Base-by-base conservation (phyloP, 2,888 invertebrate species). In the Hyposoter dolosus region DNA sequence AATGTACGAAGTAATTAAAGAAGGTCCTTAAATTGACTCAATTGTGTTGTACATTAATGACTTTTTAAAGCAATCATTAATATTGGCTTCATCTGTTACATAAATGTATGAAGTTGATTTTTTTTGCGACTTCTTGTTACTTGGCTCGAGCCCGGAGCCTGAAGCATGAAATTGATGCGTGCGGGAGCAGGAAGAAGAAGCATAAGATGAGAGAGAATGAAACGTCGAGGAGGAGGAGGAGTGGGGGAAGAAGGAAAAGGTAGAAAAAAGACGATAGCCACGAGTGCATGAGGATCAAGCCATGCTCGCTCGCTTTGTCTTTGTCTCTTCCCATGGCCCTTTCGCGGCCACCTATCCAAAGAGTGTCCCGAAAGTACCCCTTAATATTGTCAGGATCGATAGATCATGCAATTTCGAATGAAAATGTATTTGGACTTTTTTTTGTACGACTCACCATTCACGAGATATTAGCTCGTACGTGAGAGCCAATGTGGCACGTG, bases 51-150 rank as follows among this genome's bases (percentile, higher is more conserved):
- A 71, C 68, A 79, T 85, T 88, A 84, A 88, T 88, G 86, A 89
- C 84, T 82, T 88, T 86, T 88, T 86, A 80, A 88, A 87, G 82
- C 75, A 85, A 71, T 82, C 86, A 88, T 89, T 86, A 88, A 89
- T 77, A 74, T 40, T 78, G 68, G 40, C 35, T 68, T 56, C 47
- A 53, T 40, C 68, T 68, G 53, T 78, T 78, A 68, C 60, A 60
- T 60, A 60, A 28, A 72, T 78, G 78, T 50, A 32, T 40, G 15
- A 12, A 28, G 15, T 28, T 28, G 60, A 60, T 60, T 47, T 69
- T 78, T 79, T 69, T 71, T 47, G 19, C 40, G 35, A 19, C 40
- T 63, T 71, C 47, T 60, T 63, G 56, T 71, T 74, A 84, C 79
- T 82, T 79, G 60, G 68, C 66, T 56, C 28, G 72, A 72, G 72